These are phyloP conservation scores for Scyliorhinus canicula DNA, from an alignment of 2,797 vertebrate genomes.

Conservation along the genomic window DNA sequence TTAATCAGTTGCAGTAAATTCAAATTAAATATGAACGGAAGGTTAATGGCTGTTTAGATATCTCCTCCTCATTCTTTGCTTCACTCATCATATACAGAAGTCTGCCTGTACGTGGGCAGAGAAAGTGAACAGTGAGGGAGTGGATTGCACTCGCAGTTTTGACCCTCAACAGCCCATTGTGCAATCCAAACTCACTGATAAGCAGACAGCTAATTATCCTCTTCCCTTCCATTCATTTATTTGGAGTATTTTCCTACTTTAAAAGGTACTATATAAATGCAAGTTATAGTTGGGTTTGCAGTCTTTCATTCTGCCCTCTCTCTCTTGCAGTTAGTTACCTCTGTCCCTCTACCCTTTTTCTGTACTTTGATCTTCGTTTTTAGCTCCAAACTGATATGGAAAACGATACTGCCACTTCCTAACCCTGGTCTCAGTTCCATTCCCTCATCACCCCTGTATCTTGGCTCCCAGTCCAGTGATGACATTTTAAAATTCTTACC, in stretches of 20 bases:
- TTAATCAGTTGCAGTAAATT: neutral
- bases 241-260: neutral
- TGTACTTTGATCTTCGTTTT: neutral
- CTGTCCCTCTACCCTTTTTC: too few relatives aligned
- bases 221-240: neutral
- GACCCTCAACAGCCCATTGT: neutral
- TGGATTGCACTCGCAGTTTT: neutral
- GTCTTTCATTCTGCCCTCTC: neutral
- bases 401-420: neutral
- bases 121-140: neutral
- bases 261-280: neutral
- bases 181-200: neutral
- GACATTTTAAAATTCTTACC: neutral
- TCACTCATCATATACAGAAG: neutral
- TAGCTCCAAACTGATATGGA: neutral
- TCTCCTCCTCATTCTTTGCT: neutral
- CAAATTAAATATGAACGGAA: neutral
- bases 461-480: neutral
- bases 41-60: neutral
- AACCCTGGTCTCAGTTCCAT: neutral
- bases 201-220: neutral
- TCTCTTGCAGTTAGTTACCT: neutral
- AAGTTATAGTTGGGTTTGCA: neutral
- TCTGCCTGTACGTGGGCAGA: neutral
- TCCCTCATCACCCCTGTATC: neutral